A percentile compares a stretch with the other conserved stretches of the same genome.
These are phyloP conservation scores for Percopsis omiscomaycus DNA, from an alignment of 2,797 vertebrate species.

Conservation along the genomic window DNA sequence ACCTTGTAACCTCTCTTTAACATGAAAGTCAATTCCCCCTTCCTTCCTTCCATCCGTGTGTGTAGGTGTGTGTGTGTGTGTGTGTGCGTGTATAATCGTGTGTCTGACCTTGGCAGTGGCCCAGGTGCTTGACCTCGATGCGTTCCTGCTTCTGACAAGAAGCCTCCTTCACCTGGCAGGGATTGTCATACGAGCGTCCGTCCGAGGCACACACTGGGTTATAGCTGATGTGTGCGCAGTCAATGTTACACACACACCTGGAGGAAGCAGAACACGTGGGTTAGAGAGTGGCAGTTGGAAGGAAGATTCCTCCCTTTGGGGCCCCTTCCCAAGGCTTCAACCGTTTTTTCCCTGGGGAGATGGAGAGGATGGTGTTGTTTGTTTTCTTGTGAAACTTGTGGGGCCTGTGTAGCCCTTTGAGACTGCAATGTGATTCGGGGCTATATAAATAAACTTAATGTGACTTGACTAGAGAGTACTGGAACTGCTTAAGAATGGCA, in stretches of 20 bases:
- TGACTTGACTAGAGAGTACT: no score
- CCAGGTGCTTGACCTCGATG: conserved; percentile 98
- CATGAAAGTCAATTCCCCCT: conserved; percentile 10
- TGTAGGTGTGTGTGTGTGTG: conserved; percentile 3
- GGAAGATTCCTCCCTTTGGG: no score
- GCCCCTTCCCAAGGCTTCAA: no score
- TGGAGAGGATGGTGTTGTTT: no score
- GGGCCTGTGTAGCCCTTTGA: no score
- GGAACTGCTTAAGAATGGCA: no score
- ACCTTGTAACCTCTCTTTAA: conserved; percentile 23
- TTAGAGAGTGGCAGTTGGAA: neutral
- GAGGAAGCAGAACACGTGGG: conserved; percentile 12
- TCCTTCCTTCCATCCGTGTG: neutral
- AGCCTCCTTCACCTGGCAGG: conserved; percentile 99
- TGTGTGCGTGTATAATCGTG: neutral
- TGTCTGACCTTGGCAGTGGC: conserved; percentile 96
- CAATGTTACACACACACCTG: conserved; percentile 99
- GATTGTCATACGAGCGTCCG: conserved; percentile 98
- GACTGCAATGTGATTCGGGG: no score
- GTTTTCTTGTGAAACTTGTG: no score
- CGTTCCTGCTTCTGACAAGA: conserved; percentile 99
- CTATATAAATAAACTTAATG: no score
- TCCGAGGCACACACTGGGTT: conserved; percentile 99
- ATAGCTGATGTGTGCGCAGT: conserved; percentile 99
- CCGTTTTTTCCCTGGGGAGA: no score